phyloP scores from a whole-genome alignment of 2,113 vertebrate genomes.

The Xiphophorus couchianus region DNA sequence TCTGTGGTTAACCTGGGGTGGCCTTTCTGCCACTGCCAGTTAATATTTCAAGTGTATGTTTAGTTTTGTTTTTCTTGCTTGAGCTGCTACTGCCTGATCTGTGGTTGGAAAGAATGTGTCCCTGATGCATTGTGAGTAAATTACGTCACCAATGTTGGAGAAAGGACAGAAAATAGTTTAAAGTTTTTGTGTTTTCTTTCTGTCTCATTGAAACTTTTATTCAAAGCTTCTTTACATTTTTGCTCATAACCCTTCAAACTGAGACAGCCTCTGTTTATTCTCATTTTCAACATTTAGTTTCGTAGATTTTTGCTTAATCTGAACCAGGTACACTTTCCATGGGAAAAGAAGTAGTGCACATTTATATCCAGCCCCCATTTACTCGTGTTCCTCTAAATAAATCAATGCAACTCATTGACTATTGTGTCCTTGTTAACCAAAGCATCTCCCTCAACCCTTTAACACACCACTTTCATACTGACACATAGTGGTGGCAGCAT shows the following conservation, averaged over 20 bases:
- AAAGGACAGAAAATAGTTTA: slow-evolving; percentile 6
- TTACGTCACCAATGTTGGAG: slow-evolving; percentile 9
- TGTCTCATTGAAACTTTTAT: not conserved
- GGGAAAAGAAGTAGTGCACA: too few species aligned
- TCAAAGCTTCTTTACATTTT: not conserved
- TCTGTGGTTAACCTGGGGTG: slow-evolving; percentile 56
- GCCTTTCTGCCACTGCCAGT: slow-evolving; percentile 49
- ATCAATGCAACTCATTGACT: not conserved
- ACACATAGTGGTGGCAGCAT: not conserved
- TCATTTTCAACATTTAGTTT: not conserved
- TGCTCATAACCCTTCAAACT: not conserved
- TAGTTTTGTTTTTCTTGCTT: slow-evolving; percentile 44
- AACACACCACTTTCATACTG: too few species aligned
- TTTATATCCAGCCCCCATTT: too few species aligned
- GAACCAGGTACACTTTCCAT: too few species aligned
- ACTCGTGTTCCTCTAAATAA: too few species aligned
- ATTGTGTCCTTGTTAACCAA: too few species aligned
- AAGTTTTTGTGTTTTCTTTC: not conserved
- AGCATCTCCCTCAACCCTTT: too few species aligned
- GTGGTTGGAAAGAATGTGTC: slow-evolving; percentile 29
- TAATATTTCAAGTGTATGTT: slow-evolving; percentile 58
- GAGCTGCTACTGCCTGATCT: slow-evolving; percentile 32
- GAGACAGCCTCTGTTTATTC: not conserved
- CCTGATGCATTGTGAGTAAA: slow-evolving; percentile 31
- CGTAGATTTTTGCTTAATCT: too few species aligned